phyloP scores from a whole-genome alignment of 2,888 invertebrate genomes.

The Halocaridina rubra region DNA sequence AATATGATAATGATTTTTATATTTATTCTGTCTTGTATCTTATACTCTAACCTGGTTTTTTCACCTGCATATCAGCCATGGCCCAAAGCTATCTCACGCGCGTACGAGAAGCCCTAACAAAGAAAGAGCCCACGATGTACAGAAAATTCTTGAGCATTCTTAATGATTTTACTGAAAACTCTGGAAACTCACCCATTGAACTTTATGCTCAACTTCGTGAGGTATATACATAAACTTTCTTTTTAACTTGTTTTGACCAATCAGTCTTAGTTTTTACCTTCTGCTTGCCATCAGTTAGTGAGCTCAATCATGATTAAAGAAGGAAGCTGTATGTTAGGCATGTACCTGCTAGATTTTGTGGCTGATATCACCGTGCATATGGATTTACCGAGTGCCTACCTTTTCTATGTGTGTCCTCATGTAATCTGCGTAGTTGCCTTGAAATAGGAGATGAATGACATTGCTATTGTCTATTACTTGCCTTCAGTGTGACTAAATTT shows the following conservation, averaged over 20 bases:
- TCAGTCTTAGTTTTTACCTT: background rate
- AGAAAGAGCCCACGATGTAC: slow-evolving; percentile 18
- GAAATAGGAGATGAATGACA: background rate
- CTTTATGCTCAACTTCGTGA: slow-evolving; percentile 32
- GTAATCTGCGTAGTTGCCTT: too few relatives aligned
- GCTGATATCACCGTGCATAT: too few relatives aligned
- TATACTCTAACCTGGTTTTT: too few relatives aligned
- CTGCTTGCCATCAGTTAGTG: background rate
- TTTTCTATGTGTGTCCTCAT: background rate
- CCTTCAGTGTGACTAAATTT: background rate
- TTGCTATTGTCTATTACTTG: too few relatives aligned
- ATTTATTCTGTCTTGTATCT: too few relatives aligned
- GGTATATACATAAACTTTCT: background rate
- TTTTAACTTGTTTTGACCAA: too few relatives aligned
- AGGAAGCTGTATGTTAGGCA: too few relatives aligned
- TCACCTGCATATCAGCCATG: slow-evolving; percentile 35
- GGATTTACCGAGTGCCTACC: background rate
- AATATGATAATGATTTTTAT: too few relatives aligned
- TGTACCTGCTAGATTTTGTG: too few relatives aligned
- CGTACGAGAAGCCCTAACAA: slow-evolving; percentile 40
- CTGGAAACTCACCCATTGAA: slow-evolving; percentile 4
- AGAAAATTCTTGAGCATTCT: slow-evolving; percentile 36
- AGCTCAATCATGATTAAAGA: too few relatives aligned
- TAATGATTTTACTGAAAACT: slow-evolving; percentile 32
- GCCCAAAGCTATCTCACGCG: slow-evolving; percentile 48